These are phyloP conservation scores for Drosophila koepferae DNA, from an alignment of 2,888 invertebrate genomes.

Conservation along the genomic window DNA sequence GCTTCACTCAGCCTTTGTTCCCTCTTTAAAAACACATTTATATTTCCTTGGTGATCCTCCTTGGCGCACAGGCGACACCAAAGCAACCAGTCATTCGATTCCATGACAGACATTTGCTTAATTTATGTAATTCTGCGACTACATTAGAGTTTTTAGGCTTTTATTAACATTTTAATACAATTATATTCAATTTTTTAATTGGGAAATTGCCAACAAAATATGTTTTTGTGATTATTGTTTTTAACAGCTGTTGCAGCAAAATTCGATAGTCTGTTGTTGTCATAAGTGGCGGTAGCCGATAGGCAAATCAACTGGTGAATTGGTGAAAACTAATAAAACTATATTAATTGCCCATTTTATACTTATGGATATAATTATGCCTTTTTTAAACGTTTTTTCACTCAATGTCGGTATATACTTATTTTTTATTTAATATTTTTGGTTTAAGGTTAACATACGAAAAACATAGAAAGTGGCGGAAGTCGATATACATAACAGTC, in stretches of 20 bases:
- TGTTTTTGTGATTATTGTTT: conserved; percentile 21
- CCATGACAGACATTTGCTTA: conserved; percentile 27
- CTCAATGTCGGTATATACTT: too few relatives aligned
- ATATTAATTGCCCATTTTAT: neutral
- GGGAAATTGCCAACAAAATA: conserved; percentile 22
- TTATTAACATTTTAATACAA: neutral
- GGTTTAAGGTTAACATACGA: neutral
- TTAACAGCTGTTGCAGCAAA: conserved; percentile 37
- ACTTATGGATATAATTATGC: neutral
- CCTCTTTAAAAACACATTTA: conserved; percentile 71
- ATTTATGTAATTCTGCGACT: neutral
- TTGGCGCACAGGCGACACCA: conserved; percentile 82
- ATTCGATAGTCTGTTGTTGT: conserved; percentile 1
- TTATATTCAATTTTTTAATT: conserved; percentile 5
- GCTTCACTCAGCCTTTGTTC: conserved; percentile 39
- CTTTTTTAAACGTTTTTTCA: neutral
- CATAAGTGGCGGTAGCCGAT: conserved; percentile 12
- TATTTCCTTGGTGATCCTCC: conserved; percentile 69
- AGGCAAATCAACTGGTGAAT: neutral
- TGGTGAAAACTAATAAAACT: neutral
- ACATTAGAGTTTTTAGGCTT: conserved; percentile 5
- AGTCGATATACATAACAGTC: neutral
- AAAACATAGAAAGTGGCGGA: neutral
- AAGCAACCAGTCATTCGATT: conserved; percentile 55
- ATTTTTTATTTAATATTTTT: neutral